Conservation (phyloP, 2,113 vertebrate genomes). For the Lonchura striata region DNA sequence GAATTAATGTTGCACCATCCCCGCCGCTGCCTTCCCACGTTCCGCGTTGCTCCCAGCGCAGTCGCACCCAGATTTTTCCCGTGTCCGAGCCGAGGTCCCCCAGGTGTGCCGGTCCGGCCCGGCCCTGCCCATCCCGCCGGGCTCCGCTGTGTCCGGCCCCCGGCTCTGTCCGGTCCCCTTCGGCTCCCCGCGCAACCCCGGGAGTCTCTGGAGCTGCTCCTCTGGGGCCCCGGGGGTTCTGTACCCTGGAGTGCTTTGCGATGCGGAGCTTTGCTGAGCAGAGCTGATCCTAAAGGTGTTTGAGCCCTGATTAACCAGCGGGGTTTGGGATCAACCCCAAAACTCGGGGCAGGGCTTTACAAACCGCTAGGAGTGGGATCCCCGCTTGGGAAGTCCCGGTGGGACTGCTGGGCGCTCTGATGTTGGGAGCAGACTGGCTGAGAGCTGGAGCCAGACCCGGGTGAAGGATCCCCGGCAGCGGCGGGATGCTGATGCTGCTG, state of each 20-base stretch:
- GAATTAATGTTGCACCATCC: not conserved
- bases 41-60: not conserved
- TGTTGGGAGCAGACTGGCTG: not conserved
- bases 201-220: not conserved
- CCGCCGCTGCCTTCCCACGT: accelerated
- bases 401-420: not conserved
- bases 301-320: not conserved
- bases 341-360: not conserved
- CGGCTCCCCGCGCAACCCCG: accelerated
- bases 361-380: accelerated
- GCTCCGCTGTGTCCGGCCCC: not conserved
- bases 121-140: accelerated
- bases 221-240: not conserved
- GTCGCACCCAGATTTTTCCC: not conserved
- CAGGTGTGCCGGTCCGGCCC: not conserved
- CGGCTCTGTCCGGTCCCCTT: not conserved
- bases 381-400: not conserved
- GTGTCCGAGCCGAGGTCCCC: not conserved
- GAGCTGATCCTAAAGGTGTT: not conserved
- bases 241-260: not conserved
- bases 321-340: too few relatives aligned
- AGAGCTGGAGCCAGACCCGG: not conserved
- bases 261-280: not conserved
- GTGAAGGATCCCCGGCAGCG: not conserved
- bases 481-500: not conserved